These are phyloP conservation scores for Margaritifera margaritifera DNA, from an alignment of 2,888 invertebrate species.

Conservation along the genomic window DNA sequence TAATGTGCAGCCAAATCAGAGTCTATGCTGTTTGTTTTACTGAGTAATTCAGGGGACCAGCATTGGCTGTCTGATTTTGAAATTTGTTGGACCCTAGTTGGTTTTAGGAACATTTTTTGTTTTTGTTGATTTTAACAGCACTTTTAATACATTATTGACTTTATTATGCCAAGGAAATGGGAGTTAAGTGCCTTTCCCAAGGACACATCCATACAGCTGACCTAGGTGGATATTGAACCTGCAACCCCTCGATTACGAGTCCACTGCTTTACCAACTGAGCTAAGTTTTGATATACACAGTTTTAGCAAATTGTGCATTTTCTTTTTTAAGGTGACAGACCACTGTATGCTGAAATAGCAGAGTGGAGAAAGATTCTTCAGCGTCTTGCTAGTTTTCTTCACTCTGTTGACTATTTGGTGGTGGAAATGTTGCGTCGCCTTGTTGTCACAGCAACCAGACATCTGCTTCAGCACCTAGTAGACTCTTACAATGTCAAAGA, in stretches of 20 bases:
- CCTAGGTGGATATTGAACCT: not conserved
- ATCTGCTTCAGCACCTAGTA: slow-evolving; percentile 63
- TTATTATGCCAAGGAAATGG: no score
- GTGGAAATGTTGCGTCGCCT: slow-evolving; percentile 69
- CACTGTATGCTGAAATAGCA: slow-evolving; percentile 69
- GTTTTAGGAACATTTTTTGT: no score
- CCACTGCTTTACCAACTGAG: not conserved
- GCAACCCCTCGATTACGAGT: not conserved
- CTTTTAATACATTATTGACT: no score
- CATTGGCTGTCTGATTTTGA: no score
- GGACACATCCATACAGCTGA: not conserved
- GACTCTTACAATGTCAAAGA: slow-evolving; percentile 62
- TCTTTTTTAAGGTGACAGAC: slow-evolving; percentile 46
- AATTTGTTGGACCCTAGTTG: no score
- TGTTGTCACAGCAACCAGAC: slow-evolving; percentile 64
- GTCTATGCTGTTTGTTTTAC: no score
- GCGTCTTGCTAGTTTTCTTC: slow-evolving; percentile 67
- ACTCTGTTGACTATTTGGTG: slow-evolving; percentile 67
- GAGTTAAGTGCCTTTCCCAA: no score
- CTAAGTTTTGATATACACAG: not conserved
- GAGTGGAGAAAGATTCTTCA: slow-evolving; percentile 71
- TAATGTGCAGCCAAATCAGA: no score
- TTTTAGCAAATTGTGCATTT: not conserved
- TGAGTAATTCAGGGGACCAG: no score
- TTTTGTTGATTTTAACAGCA: no score